Base-by-base conservation (phyloP, 1,140 invertebrate genomes). In the Phenacoccus solenopsis region DNA sequence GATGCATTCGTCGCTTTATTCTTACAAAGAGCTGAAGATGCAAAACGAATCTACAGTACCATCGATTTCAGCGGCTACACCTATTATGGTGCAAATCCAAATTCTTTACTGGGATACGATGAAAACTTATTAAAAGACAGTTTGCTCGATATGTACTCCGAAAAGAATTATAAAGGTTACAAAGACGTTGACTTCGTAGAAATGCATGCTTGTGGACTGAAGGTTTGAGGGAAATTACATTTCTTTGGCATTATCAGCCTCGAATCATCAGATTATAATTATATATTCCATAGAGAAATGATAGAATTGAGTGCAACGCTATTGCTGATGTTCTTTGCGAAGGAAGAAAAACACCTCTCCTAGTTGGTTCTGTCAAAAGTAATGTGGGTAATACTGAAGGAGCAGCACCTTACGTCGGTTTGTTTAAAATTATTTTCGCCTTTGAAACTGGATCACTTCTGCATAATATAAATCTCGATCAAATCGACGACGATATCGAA, bases 371-470 rank as follows among this genome's bases (percentile, higher is more conserved):
- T 0, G 82, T 90, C 1, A 91, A 91, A 76, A 85, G 87, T 10
- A 91, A 90, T 76, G 83, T 90, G 78, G 90, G 90, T 0, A 88
- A 91, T 75, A 81, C 86, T 27, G 88, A 90, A 77, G 83, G 87
- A 24, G 83, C 84, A 1, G 87, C 88, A 74, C 81, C 82, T 57
- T 74, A 88, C 0, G 82, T 82, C 71, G 80, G 83, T 1, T 73
- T 88, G 30, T 80, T 82, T 10, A 88, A 88, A 78, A 82, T 72
- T 3, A 28, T 77, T 27, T 70, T 77, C 64, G 49, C 73, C 13
- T 49, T 76, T 12, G 74, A 76, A 10, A 56, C 32, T 13, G 74
- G 73, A 1, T 67, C 71, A 10, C 76, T 77, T 49, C 74, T 74
- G 7, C 74, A 75, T 2, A 77, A 76, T 57, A 28, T 76, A 3